Percentiles rank a stretch among this genome's conserved stretches.
These are phyloP conservation scores for Sycophila texana DNA, from an alignment of 2,888 invertebrate species.

Conservation along the genomic window DNA sequence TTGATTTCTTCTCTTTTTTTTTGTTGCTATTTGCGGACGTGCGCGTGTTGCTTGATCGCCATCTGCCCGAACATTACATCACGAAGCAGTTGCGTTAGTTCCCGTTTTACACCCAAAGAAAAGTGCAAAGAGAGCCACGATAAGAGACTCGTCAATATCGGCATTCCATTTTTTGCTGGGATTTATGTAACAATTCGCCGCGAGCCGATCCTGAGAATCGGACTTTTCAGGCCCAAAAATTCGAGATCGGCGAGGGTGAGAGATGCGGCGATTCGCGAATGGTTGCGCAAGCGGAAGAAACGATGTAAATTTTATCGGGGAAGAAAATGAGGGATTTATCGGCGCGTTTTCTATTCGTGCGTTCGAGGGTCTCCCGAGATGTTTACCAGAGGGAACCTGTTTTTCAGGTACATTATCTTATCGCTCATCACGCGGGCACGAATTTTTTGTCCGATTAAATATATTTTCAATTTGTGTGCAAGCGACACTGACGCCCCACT, in stretches of 20 bases:
- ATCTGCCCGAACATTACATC: too few relatives aligned
- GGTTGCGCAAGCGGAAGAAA: too few relatives aligned
- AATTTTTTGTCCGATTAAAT: conserved; percentile 58
- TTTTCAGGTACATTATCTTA: conserved; percentile 69
- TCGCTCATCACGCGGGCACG: conserved; percentile 60
- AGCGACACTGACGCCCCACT: conserved; percentile 10
- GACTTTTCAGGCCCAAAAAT: too few relatives aligned
- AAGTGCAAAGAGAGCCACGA: not conserved
- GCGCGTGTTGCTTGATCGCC: too few relatives aligned
- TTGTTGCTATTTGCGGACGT: not conserved
- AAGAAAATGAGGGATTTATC: not conserved
- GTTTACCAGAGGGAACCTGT: conserved; percentile 63
- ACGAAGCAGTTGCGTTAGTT: too few relatives aligned
- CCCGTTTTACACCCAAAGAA: not conserved
- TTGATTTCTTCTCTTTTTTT: conserved; percentile 3
- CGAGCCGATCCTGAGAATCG: too few relatives aligned
- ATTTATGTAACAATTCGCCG: conserved; percentile 22
- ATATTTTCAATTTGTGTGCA: conserved; percentile 38
- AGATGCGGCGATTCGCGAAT: too few relatives aligned
- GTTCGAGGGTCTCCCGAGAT: conserved; percentile 23
- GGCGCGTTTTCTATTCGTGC: not conserved
- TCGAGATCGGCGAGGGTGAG: too few relatives aligned
- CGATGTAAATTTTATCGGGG: not conserved
- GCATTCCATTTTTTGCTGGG: conserved; percentile 31
- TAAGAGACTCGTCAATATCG: conserved; percentile 1